A percentile compares a stretch with the other conserved stretches of the same genome.
Conservation (phyloP, 2,888 invertebrate species). For the Dryadula phaetusa region DNA sequence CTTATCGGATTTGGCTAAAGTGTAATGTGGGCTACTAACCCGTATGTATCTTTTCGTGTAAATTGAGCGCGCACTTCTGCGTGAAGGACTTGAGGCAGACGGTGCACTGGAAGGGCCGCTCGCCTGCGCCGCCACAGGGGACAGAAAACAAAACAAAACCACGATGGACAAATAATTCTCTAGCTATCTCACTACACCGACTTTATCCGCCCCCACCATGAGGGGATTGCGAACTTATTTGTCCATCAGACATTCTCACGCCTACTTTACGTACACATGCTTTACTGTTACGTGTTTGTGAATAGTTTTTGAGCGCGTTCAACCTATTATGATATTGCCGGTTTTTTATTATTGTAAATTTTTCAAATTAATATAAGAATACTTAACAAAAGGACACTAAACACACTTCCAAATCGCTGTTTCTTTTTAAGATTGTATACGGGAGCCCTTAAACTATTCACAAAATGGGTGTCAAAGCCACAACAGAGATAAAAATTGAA, state of each 20-base stretch:
- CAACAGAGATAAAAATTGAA: conserved; percentile 57
- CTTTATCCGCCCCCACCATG: conserved; percentile 64
- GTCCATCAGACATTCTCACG: conserved; percentile 80
- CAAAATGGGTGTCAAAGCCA: conserved; percentile 81
- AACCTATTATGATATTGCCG: conserved; percentile 56
- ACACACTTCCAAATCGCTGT: conserved; percentile 67
- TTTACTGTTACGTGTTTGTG: conserved; percentile 79
- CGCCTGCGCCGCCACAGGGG: conserved; percentile 82
- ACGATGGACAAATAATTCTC: conserved; percentile 82
- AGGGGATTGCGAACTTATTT: conserved; percentile 79
- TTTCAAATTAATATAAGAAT: conserved; percentile 12
- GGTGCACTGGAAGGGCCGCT: conserved; percentile 86
- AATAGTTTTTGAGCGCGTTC: conserved; percentile 85
- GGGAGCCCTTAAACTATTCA: conserved; percentile 84
- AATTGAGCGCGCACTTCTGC: conserved; percentile 86
- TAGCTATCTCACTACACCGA: conserved; percentile 49
- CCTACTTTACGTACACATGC: conserved; percentile 82
- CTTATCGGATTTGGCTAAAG: conserved; percentile 68
- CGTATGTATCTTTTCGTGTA: conserved; percentile 86
- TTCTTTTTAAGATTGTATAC: conserved; percentile 49
- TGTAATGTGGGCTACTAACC: conserved; percentile 85
- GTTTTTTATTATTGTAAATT: conserved; percentile 39
- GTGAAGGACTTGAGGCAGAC: conserved; percentile 86
- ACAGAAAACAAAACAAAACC: conserved; percentile 85
- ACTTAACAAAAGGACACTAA: conserved; percentile 29